phyloP scores from a whole-genome alignment of 2,888 invertebrate genomes.

The Pseudoips prasinana region DNA sequence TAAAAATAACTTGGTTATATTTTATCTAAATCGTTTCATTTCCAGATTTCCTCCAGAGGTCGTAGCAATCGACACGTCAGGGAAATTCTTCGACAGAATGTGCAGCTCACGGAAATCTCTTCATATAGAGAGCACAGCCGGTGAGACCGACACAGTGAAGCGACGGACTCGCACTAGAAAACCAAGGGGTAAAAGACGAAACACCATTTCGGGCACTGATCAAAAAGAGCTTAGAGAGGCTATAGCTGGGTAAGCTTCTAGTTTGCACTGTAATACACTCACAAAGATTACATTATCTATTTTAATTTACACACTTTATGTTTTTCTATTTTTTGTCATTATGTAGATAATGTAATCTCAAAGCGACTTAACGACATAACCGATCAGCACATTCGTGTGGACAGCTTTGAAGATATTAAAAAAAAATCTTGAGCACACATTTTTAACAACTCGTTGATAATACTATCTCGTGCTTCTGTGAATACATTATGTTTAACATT shows the following conservation, averaged over 20 bases:
- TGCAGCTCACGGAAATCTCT: constrained; percentile 92
- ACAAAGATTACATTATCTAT: constrained; percentile 65
- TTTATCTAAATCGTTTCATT: no score
- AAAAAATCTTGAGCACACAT: constrained; percentile 69
- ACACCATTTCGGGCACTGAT: constrained; percentile 95
- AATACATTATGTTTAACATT: constrained; percentile 71
- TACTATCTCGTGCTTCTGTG: constrained; percentile 76
- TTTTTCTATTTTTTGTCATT: constrained; percentile 31
- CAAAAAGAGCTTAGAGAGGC: constrained; percentile 94
- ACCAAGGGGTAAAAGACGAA: constrained; percentile 91
- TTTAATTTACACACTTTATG: constrained; percentile 20
- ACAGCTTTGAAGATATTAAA: constrained; percentile 59
- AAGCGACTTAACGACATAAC: constrained; percentile 62
- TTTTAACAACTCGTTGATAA: constrained; percentile 69
- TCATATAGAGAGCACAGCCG: constrained; percentile 73
- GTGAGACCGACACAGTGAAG: constrained; percentile 84
- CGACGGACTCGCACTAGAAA: constrained; percentile 87
- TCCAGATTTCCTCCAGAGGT: constrained; percentile 92
- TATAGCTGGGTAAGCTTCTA: constrained; percentile 89
- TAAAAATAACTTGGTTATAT: background rate
- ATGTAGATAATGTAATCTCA: constrained; percentile 66
- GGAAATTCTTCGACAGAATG: constrained; percentile 94
- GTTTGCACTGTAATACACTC: constrained; percentile 69
- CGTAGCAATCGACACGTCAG: constrained; percentile 94
- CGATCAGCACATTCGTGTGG: constrained; percentile 71